These are phyloP conservation scores for Melanocharis versteri DNA, from an alignment of 2,113 vertebrate species.

Conservation along the genomic window DNA sequence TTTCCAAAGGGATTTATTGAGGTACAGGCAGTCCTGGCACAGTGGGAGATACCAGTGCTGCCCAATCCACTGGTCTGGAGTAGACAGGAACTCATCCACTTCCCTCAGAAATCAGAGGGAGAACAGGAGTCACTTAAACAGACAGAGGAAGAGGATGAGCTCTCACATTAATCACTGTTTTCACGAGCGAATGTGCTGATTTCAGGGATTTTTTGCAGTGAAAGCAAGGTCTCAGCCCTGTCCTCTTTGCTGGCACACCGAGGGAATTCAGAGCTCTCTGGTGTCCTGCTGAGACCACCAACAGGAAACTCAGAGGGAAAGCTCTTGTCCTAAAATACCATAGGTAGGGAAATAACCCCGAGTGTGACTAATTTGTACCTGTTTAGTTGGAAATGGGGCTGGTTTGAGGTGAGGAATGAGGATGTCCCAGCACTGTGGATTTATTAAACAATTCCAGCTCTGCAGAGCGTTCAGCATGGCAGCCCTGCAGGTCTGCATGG, in stretches of 20 bases:
- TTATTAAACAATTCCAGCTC: background rate
- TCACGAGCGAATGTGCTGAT: background rate
- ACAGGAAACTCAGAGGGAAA: background rate
- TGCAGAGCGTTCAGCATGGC: fast-evolving
- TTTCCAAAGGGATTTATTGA: background rate
- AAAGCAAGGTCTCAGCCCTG: fast-evolving
- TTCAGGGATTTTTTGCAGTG: background rate
- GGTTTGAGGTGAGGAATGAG: background rate
- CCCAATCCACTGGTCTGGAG: background rate
- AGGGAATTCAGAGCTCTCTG: background rate
- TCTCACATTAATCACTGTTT: background rate
- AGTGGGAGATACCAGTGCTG: background rate
- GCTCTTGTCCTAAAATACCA: background rate
- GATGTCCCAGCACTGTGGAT: background rate
- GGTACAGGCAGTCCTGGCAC: background rate
- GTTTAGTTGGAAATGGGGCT: background rate
- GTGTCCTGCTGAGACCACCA: background rate
- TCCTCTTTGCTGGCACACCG: background rate
- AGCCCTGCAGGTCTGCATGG: background rate
- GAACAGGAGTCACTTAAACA: background rate
- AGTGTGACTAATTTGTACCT: too few relatives aligned
- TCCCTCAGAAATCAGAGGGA: background rate
- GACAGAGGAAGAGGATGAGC: background rate
- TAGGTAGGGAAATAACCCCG: background rate
- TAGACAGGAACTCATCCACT: background rate